Evolutionary conservation across 2,113 vertebrate species (phyloP), one percentile per base, ranked within the genome.

Genomic region (Gorsachius goisagi): DNA sequence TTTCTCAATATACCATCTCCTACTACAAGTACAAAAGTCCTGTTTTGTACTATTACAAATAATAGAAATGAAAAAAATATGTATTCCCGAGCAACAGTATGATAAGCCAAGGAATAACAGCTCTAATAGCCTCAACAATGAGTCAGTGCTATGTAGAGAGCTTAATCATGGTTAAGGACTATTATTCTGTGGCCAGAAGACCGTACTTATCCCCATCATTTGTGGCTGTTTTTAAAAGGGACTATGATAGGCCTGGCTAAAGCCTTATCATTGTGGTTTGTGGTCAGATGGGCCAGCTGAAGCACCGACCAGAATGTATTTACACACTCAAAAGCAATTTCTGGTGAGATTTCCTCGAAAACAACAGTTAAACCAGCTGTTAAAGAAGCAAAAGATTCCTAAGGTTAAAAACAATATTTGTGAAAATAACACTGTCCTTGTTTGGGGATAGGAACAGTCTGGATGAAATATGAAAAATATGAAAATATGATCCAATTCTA

Each of bases 191-290:
- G 98, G 97, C 90, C 91, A 81, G 90, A 73, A 94, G 85, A 45
- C 59, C 41, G 35, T 90, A 44, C 49, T 95, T 74, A 93, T 85
- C 85, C 90, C 91, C 78, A 66, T 95, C 66, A 93, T 95, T 97
- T 97, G 98, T 95, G 95, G 98, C 97, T 94, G 41, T 33, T 84
- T 94, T 68, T 90, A 93, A 94, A 94, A 94, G 47, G 76, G 66
- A 47, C 74, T 90, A 60, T 37, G 86, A 49, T 21, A 88, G 80
- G 35, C 69, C 73, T 97, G 96, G 84, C 80, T 84, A 39, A 90
- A 90, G 74, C 49, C 89, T 98, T 96, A 96, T 97, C 95, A 41
- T 91, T 93, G 68, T 97, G 98, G 98, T 97, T 98, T 96, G 97
- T 97, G 97, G 97, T 97, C 95, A 94, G 53, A 21, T 50, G 62